Evolutionary conservation across 2,113 vertebrate species (phyloP).

Genomic region (Sceloporus tristichus): DNA sequence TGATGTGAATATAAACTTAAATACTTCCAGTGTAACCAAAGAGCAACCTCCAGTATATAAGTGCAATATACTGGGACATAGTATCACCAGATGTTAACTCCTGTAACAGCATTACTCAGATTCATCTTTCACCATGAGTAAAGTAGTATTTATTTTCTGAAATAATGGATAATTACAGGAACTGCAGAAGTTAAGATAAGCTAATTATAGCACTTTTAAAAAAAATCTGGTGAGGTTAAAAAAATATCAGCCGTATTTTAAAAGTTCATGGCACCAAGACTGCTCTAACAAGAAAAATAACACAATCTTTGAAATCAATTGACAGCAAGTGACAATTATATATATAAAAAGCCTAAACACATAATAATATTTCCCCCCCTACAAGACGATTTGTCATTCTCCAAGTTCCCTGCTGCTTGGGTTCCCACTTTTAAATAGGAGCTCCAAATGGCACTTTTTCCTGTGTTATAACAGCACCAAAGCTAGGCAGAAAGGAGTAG

Average conservation of each 20-base stretch:
- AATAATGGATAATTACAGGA: conserved; percentile 39
- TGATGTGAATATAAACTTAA: conserved; percentile 23
- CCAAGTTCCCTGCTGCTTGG: background rate
- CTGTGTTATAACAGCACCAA: conserved; percentile 41
- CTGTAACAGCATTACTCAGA: conserved; percentile 44
- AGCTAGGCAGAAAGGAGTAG: conserved; percentile 43
- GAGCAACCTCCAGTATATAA: conserved; percentile 44
- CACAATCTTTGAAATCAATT: conserved; percentile 63
- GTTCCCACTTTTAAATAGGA: background rate
- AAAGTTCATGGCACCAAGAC: conserved; percentile 64
- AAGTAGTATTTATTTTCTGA: conserved; percentile 48
- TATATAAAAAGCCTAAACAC: conserved; percentile 10
- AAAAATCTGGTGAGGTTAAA: background rate
- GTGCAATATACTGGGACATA: conserved; percentile 40
- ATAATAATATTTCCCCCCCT: background rate
- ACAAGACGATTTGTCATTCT: background rate
- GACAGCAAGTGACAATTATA: conserved; percentile 60
- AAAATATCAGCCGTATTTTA: conserved; percentile 54
- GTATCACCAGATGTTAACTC: conserved; percentile 46
- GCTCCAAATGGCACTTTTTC: conserved; percentile 37
- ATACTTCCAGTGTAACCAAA: conserved; percentile 41
- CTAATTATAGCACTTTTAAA: conserved; percentile 51
- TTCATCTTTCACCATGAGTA: conserved; percentile 47
- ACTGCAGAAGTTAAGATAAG: conserved; percentile 41
- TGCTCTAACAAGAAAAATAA: conserved; percentile 58